phyloP scores from a whole-genome alignment of 2,113 vertebrate genomes.

The Heloderma charlesbogerti region DNA sequence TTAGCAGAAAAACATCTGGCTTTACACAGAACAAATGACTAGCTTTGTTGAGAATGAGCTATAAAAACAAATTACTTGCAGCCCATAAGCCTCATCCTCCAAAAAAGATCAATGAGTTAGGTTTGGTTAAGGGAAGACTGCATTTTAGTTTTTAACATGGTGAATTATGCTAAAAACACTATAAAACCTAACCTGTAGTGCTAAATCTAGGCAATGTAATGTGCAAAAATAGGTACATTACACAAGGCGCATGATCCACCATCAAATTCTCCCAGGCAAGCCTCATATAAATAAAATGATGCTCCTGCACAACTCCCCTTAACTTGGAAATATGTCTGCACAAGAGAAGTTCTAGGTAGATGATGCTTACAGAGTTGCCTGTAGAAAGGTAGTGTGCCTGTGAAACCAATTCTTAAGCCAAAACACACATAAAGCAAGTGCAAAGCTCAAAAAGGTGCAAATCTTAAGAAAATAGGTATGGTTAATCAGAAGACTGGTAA shows the following conservation, averaged over 20 bases:
- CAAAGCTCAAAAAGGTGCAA: accelerated
- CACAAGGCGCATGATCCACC: background rate
- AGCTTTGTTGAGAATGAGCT: background rate
- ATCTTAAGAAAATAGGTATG: background rate
- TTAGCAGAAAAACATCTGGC: conserved; percentile 1
- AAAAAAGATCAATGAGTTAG: accelerated
- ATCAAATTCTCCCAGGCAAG: background rate
- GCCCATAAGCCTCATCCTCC: background rate
- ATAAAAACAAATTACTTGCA: accelerated
- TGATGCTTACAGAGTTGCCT: background rate
- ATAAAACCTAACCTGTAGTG: background rate
- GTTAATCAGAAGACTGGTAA: accelerated
- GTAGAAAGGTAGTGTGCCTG: background rate
- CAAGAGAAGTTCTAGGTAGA: background rate
- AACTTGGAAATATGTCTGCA: background rate
- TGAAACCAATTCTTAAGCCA: background rate
- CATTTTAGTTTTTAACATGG: background rate
- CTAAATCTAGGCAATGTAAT: background rate
- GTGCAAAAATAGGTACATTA: background rate
- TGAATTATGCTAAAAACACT: background rate
- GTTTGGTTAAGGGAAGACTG: background rate
- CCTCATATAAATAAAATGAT: background rate
- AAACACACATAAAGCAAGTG: background rate
- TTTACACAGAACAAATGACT: background rate
- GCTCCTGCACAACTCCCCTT: background rate